These are phyloP conservation scores for Phthorimaea operculella DNA, from an alignment of 1,140 invertebrate species.

Conservation along the genomic window DNA sequence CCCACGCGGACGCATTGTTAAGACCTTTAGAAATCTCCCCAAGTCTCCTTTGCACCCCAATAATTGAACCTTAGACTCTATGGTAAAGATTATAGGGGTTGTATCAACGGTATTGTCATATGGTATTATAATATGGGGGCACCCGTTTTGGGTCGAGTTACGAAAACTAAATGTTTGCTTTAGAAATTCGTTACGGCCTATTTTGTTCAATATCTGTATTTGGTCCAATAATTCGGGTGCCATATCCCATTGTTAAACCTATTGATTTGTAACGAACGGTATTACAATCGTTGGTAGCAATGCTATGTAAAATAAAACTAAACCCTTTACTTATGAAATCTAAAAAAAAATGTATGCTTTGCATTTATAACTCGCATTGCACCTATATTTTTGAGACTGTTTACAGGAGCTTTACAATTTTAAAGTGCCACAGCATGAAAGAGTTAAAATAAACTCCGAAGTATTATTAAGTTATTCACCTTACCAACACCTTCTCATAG, in stretches of 20 bases:
- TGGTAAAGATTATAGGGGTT: background rate
- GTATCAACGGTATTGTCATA: background rate
- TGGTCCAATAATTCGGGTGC: conserved; percentile 38
- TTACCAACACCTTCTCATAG: too few species aligned
- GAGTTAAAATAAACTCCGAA: too few species aligned
- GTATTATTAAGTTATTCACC: too few species aligned
- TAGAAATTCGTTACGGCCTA: conserved; percentile 62
- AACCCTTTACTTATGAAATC: too few species aligned
- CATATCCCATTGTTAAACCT: conserved; percentile 9
- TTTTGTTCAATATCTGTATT: conserved; percentile 41
- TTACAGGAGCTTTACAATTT: too few species aligned
- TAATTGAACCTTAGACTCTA: background rate
- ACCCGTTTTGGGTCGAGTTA: conserved; percentile 53
- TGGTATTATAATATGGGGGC: conserved; percentile 24
- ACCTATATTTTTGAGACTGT: too few species aligned
- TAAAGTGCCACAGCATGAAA: too few species aligned
- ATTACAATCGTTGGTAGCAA: background rate
- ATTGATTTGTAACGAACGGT: background rate
- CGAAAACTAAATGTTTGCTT: conserved; percentile 58
- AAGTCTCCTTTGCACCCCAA: background rate
- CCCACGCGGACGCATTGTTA: too few species aligned
- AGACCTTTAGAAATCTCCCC: background rate
- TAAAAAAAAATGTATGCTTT: too few species aligned
- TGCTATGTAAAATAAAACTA: too few species aligned
- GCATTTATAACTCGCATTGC: too few species aligned